Percentiles rank a stretch among this genome's conserved stretches.
Conservation (phyloP, 2,888 invertebrate genomes). For the Phorcus lineatus region DNA sequence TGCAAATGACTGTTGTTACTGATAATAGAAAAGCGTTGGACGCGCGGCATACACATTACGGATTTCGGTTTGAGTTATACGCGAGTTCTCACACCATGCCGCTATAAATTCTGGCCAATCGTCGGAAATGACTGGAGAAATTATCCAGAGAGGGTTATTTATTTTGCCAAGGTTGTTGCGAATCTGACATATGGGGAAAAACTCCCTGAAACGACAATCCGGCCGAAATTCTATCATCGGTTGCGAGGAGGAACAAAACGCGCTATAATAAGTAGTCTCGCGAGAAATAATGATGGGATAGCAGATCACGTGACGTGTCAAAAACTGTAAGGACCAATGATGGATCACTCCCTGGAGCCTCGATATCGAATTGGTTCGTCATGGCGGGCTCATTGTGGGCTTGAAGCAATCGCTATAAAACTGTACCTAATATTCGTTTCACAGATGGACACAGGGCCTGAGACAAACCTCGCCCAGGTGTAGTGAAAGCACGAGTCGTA, state of each 20-base stretch:
- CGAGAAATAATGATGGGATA: conserved; percentile 51
- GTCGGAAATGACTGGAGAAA: conserved; percentile 37
- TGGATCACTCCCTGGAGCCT: conserved; percentile 45
- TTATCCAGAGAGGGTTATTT: conserved; percentile 44
- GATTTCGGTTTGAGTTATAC: conserved; percentile 40
- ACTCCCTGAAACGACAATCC: conserved; percentile 28
- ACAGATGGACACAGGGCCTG: background rate
- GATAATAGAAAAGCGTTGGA: conserved; percentile 34
- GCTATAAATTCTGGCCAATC: conserved; percentile 35
- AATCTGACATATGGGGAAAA: conserved; percentile 29
- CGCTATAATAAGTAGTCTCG: conserved; percentile 49
- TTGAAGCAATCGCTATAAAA: background rate
- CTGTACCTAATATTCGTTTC: conserved; percentile 17
- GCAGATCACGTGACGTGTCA: conserved; percentile 45
- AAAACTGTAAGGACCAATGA: conserved; percentile 44
- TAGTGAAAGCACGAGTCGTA: background rate
- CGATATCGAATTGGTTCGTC: conserved; percentile 47
- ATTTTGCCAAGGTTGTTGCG: conserved; percentile 34
- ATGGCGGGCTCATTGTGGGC: conserved; percentile 26
- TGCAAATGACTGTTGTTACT: conserved; percentile 37
- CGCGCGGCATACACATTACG: conserved; percentile 39
- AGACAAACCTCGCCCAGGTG: background rate
- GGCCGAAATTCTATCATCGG: conserved; percentile 39
- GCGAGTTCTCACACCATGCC: conserved; percentile 34
- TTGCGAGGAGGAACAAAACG: conserved; percentile 44